phyloP scores from a whole-genome alignment of 2,113 vertebrate species.

The Lepus americanus region DNA sequence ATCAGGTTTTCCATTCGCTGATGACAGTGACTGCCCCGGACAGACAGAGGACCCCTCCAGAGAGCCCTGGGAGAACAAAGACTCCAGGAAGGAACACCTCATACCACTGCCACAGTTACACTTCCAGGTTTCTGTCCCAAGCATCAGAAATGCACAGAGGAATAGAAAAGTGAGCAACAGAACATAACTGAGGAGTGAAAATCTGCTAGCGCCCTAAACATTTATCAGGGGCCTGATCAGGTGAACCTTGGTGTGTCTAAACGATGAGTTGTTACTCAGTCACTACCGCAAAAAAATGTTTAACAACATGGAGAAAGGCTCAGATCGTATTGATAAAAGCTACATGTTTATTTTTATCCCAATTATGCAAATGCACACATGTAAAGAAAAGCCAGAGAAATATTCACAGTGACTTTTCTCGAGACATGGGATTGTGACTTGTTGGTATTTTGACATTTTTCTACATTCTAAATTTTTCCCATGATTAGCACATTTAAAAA shows the following conservation, averaged over 20 bases:
- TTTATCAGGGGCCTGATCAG: neutral
- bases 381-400: conserved; percentile 32
- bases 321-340: neutral
- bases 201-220: neutral
- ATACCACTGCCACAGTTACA: neutral
- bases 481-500: neutral
- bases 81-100: neutral
- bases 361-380: neutral
- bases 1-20: neutral
- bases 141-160: neutral
- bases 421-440: neutral
- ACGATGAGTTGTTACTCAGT: neutral
- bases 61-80: neutral
- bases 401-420: neutral
- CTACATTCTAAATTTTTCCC: conserved; percentile 2
- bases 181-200: neutral
- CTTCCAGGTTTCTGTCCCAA: neutral
- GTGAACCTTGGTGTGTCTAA: neutral
- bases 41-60: neutral
- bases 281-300: neutral
- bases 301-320: neutral
- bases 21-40: neutral
- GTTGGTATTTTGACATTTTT: neutral
- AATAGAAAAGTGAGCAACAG: neutral
- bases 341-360: neutral